Conservation (phyloP, 2,797 vertebrate species). For the Pipistrellus pipistrellus region DNA sequence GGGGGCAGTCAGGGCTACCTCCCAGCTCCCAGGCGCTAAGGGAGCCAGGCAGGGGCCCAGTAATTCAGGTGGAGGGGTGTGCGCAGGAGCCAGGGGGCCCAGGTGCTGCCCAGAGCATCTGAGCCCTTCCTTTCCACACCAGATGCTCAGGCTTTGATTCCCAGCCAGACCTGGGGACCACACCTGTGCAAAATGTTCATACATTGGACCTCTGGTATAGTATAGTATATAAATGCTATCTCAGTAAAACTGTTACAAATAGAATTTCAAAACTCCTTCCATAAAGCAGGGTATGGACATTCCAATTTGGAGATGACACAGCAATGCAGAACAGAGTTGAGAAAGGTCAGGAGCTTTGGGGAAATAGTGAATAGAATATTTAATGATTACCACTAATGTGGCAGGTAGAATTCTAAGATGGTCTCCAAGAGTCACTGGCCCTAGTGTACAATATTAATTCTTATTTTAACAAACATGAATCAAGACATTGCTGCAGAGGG, state of each 20-base stretch:
- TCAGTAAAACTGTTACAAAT: neutral
- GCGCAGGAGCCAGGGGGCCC: rapidly evolving
- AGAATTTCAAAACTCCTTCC: neutral
- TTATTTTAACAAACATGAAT: slow-evolving; percentile 3
- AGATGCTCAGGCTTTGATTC: too few relatives aligned
- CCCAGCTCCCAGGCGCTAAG: too few relatives aligned
- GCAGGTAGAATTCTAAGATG: neutral
- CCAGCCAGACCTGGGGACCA: too few relatives aligned
- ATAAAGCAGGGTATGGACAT: neutral
- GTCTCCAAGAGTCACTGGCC: neutral
- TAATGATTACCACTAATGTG: neutral
- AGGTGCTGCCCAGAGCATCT: too few relatives aligned
- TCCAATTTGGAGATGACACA: neutral
- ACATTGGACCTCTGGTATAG: too few relatives aligned
- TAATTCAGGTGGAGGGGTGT: too few relatives aligned
- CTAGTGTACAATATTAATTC: neutral
- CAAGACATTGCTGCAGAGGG: neutral
- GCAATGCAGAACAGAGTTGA: neutral
- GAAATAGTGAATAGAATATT: neutral
- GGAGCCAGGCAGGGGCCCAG: too few relatives aligned
- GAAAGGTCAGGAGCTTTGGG: neutral
- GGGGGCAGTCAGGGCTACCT: too few relatives aligned
- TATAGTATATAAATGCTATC: neutral
- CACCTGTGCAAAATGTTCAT: too few relatives aligned
- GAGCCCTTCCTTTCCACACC: too few relatives aligned